These are phyloP conservation scores for Ips nitidus DNA, from an alignment of 1,140 invertebrate species.

Conservation along the genomic window DNA sequence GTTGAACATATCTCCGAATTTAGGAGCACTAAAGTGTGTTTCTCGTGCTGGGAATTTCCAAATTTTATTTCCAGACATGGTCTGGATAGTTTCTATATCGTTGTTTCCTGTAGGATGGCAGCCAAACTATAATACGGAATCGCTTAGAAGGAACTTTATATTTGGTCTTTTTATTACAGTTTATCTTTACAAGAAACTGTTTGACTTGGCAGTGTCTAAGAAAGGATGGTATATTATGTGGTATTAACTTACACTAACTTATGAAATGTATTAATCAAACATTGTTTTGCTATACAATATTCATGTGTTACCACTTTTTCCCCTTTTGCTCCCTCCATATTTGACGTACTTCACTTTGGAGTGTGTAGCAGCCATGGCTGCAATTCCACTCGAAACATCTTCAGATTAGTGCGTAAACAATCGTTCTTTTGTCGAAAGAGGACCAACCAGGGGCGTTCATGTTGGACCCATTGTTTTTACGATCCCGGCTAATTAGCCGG, in stretches of 20 bases:
- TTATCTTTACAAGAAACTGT: too few species aligned
- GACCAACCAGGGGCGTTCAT: slow-evolving; percentile 13
- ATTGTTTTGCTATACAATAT: too few species aligned
- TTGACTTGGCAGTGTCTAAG: too few species aligned
- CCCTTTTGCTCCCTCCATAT: too few species aligned
- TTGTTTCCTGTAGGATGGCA: neutral
- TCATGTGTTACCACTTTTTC: too few species aligned
- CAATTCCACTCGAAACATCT: slow-evolving; percentile 10
- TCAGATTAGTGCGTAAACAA: slow-evolving; percentile 21
- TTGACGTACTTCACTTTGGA: neutral
- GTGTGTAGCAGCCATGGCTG: neutral
- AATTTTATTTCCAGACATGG: neutral
- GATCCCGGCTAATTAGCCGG: slow-evolving; percentile 31
- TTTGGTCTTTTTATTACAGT: too few species aligned
- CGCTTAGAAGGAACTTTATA: too few species aligned
- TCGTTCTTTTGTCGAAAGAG: slow-evolving; percentile 6
- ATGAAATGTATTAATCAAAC: too few species aligned
- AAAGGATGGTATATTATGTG: too few species aligned
- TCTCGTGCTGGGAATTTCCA: slow-evolving; percentile 1
- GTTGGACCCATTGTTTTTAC: slow-evolving; percentile 22
- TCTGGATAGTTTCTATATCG: too few species aligned
- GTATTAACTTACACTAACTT: too few species aligned
- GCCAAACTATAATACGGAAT: neutral
- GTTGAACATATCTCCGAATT: slow-evolving; percentile 16
- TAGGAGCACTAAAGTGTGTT: slow-evolving; percentile 2